Evolutionary conservation across 2,113 vertebrate genomes (phyloP).

Genomic region (Cromileptes altivelis): DNA sequence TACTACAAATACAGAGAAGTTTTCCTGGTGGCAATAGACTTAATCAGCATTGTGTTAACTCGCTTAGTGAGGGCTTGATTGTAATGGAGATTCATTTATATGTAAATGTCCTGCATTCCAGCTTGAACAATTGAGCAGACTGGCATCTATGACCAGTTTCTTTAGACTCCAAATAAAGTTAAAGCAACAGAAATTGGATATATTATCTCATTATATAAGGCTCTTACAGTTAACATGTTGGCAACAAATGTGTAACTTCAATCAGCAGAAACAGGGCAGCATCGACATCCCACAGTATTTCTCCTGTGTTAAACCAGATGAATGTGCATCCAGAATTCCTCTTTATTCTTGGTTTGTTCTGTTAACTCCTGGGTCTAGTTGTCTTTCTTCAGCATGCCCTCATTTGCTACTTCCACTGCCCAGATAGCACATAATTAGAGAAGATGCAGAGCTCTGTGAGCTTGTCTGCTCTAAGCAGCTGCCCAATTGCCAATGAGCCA

Average conservation of each 20-base stretch:
- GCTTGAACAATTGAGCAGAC: too few relatives aligned
- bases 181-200: too few relatives aligned
- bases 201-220: too few relatives aligned
- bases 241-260: neutral
- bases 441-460: neutral
- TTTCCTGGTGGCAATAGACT: too few relatives aligned
- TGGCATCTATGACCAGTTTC: too few relatives aligned
- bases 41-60: too few relatives aligned
- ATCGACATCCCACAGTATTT: neutral
- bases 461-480: neutral
- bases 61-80: too few relatives aligned
- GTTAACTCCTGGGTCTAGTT: neutral
- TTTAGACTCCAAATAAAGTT: too few relatives aligned
- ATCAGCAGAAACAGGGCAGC: neutral
- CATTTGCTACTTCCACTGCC: neutral
- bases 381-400: neutral
- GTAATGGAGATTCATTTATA: too few relatives aligned
- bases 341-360: neutral
- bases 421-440: neutral
- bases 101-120: too few relatives aligned
- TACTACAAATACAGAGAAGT: too few relatives aligned
- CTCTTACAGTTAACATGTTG: neutral
- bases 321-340: neutral
- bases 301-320: too few relatives aligned
- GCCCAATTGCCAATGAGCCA: neutral